These are phyloP conservation scores for Formica selysi DNA, from an alignment of 1,140 invertebrate species.

Conservation along the genomic window DNA sequence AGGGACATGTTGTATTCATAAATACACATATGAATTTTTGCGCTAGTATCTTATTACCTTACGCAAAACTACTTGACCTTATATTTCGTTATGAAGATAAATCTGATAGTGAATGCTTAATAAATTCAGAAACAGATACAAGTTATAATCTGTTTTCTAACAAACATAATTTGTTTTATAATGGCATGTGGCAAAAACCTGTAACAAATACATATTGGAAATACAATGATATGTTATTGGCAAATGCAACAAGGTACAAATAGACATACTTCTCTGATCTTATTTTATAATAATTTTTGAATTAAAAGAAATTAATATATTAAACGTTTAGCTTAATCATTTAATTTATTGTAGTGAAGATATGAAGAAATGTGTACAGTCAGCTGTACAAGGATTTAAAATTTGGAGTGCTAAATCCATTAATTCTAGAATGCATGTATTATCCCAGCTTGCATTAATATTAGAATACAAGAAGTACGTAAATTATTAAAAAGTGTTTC, in stretches of 20 bases:
- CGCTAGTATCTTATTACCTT: constrained; percentile 9
- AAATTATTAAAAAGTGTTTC: constrained; percentile 11
- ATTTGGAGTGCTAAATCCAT: not conserved
- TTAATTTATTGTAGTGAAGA: constrained; percentile 16
- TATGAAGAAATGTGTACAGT: not conserved
- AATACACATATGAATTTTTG: constrained; percentile 30
- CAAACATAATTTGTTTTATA: not conserved
- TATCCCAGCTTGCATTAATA: not conserved
- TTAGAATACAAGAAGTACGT: constrained; percentile 23
- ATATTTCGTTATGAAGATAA: too few relatives aligned
- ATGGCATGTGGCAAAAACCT: constrained; percentile 17
- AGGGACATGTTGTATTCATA: constrained; percentile 19
- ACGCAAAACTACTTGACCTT: not conserved
- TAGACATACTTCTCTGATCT: not conserved
- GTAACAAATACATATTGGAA: not conserved
- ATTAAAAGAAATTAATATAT: not conserved
- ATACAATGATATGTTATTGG: not conserved
- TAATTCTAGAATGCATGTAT: not conserved
- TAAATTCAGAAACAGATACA: too few relatives aligned
- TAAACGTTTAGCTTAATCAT: too few relatives aligned
- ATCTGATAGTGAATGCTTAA: too few relatives aligned
- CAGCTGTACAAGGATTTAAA: not conserved
- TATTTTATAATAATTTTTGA: not conserved
- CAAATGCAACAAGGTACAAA: constrained; percentile 20
- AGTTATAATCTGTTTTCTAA: not conserved